Conservation (phyloP, 2,888 invertebrate species). For the Lymantria monacha region DNA sequence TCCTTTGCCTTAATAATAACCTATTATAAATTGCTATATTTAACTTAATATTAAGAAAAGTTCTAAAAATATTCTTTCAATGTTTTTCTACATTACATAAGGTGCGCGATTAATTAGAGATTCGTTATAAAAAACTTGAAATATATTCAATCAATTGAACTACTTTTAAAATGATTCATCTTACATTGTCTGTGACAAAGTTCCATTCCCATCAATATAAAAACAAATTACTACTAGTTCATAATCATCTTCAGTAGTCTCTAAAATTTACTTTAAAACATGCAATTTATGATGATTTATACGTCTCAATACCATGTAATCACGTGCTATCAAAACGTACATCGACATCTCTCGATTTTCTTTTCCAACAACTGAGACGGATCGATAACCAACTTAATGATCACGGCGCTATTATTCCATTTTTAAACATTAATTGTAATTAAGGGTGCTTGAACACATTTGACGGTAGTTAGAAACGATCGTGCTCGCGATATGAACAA, state of each 20-base stretch:
- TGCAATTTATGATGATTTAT: neutral
- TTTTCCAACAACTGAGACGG: neutral
- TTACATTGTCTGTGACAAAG: too few species aligned
- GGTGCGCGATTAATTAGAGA: too few species aligned
- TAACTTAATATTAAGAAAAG: too few species aligned
- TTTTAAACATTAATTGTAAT: conserved; percentile 39
- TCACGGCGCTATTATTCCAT: conserved; percentile 15
- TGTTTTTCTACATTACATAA: too few species aligned
- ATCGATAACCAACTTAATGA: conserved; percentile 30
- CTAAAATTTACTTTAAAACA: neutral
- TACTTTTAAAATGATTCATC: too few species aligned
- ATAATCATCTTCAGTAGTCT: neutral
- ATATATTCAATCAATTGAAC: too few species aligned
- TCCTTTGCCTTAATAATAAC: too few species aligned
- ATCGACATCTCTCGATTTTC: neutral
- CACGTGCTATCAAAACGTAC: neutral
- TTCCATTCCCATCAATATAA: too few species aligned
- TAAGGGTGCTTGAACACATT: conserved; percentile 48
- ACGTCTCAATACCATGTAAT: neutral
- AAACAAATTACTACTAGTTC: too few species aligned
- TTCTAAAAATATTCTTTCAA: too few species aligned
- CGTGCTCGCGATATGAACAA: conserved; percentile 65
- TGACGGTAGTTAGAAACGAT: conserved; percentile 45
- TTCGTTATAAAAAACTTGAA: too few species aligned
- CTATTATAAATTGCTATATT: too few species aligned